Evolutionary conservation across 1,140 invertebrate genomes (phyloP).

Genomic region (Agrilus planipennis): DNA sequence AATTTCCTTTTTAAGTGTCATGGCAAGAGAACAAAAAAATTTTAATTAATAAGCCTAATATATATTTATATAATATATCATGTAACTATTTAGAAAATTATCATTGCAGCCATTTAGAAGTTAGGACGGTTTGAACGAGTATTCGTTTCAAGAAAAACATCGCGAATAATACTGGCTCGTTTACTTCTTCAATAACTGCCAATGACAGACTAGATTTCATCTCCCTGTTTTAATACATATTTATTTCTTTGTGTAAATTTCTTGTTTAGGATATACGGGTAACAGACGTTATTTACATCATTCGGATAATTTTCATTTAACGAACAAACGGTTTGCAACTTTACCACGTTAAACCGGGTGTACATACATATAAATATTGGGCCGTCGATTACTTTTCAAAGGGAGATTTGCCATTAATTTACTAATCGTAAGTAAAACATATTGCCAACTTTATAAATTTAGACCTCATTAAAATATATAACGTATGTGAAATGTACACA

Average conservation of each 20-base stretch:
- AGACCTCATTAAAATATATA: constrained; percentile 32
- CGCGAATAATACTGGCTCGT: constrained; percentile 29
- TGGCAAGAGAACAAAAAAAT: constrained; percentile 26
- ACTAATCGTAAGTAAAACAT: too few species aligned
- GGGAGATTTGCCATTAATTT: too few species aligned
- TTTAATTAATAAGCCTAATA: too few species aligned
- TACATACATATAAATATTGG: constrained; percentile 2
- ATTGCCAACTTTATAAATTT: constrained; percentile 32
- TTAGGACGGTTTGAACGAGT: constrained; percentile 29
- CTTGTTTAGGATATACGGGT: too few species aligned
- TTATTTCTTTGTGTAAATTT: too few species aligned
- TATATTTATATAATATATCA: constrained; percentile 9
- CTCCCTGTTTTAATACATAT: too few species aligned
- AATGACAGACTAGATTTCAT: constrained; percentile 29
- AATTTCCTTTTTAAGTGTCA: constrained; percentile 13
- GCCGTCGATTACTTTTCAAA: too few species aligned
- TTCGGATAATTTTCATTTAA: too few species aligned
- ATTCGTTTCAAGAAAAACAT: constrained; percentile 2
- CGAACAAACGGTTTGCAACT: background rate
- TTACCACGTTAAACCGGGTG: background rate
- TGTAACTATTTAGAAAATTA: constrained; percentile 19
- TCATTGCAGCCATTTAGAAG: constrained; percentile 25
- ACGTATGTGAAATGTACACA: constrained; percentile 30
- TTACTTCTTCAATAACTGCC: constrained; percentile 24
- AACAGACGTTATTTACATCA: too few species aligned